Evolutionary conservation across 1,140 invertebrate species (phyloP).

Genomic region (Drosophila albomicans): DNA sequence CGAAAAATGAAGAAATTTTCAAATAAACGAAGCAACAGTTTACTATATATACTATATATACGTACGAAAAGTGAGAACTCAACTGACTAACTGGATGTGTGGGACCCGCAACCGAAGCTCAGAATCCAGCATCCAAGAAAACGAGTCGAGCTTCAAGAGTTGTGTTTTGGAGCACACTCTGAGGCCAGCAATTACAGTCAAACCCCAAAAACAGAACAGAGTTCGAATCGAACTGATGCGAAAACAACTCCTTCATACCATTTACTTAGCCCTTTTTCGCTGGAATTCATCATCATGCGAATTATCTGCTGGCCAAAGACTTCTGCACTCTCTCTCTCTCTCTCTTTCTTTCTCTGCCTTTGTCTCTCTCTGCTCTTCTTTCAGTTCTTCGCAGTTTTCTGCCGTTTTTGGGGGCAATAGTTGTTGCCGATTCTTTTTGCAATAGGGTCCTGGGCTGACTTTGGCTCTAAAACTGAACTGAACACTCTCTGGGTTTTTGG

Average conservation of each 20-base stretch:
- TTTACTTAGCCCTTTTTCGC: slow-evolving; percentile 77
- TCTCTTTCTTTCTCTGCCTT: neutral
- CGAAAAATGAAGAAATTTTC: slow-evolving; percentile 84
- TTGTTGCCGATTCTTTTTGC: slow-evolving; percentile 14
- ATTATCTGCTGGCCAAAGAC: slow-evolving; percentile 55
- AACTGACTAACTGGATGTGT: slow-evolving; percentile 73
- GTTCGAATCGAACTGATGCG: slow-evolving; percentile 21
- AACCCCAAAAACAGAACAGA: slow-evolving; percentile 39
- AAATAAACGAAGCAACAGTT: slow-evolving; percentile 75
- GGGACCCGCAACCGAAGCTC: slow-evolving; percentile 56
- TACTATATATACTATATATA: slow-evolving; percentile 25
- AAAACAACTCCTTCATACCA: slow-evolving; percentile 27
- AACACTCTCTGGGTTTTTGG: slow-evolving; percentile 36
- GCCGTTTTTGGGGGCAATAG: slow-evolving; percentile 53
- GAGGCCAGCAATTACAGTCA: slow-evolving; percentile 77
- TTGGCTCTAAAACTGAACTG: no score
- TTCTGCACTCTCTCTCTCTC: no score
- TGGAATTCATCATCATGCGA: slow-evolving; percentile 82
- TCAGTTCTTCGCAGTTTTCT: neutral
- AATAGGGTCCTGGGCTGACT: neutral
- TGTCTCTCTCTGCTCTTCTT: neutral
- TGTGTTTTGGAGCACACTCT: neutral
- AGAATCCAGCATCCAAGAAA: neutral
- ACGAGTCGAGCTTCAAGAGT: slow-evolving; percentile 20
- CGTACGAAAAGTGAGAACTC: slow-evolving; percentile 75